phyloP scores from a whole-genome alignment of 2,113 vertebrate species.

The Hippocampus guttulatus region DNA sequence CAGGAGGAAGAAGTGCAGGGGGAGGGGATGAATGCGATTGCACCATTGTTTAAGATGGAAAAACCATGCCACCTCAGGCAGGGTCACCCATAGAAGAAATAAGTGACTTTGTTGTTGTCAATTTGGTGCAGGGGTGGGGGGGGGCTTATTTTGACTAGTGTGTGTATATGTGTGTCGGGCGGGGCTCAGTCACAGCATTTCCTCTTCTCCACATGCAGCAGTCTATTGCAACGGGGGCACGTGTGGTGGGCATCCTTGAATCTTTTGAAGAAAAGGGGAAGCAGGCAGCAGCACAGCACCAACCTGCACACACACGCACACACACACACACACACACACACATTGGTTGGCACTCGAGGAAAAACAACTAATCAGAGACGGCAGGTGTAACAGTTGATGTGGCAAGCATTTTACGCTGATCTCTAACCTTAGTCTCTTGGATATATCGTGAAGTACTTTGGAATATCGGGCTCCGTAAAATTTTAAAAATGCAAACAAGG shows the following conservation, averaged over 20 bases:
- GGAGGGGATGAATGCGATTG: neutral
- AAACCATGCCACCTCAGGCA: neutral
- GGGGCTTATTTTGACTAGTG: constrained; percentile 24
- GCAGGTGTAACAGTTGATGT: too few species aligned
- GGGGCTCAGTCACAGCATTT: constrained; percentile 63
- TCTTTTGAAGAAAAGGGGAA: constrained; percentile 68
- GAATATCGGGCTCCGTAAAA: too few species aligned
- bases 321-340: constrained; percentile 24
- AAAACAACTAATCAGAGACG: neutral
- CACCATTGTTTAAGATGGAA: neutral
- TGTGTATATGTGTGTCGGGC: neutral
- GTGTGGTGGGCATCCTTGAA: constrained; percentile 75
- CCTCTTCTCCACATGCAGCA: constrained; percentile 71
- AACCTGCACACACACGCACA: constrained; percentile 55
- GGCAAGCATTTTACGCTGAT: too few species aligned
- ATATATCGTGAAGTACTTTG: too few species aligned
- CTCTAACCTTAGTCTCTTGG: too few species aligned
- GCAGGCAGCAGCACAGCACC: constrained; percentile 68
- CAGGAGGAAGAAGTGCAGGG: constrained; percentile 24
- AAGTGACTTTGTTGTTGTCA: constrained; percentile 1
- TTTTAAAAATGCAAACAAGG: too few species aligned
- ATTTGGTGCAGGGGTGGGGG: neutral
- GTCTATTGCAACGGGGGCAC: constrained; percentile 68
- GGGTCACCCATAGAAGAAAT: constrained; percentile 43
- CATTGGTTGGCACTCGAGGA: neutral